Evolutionary conservation across 2,113 vertebrate species (phyloP), one percentile per base, ranked within the genome.

Genomic region (Xiphophorus maculatus): DNA sequence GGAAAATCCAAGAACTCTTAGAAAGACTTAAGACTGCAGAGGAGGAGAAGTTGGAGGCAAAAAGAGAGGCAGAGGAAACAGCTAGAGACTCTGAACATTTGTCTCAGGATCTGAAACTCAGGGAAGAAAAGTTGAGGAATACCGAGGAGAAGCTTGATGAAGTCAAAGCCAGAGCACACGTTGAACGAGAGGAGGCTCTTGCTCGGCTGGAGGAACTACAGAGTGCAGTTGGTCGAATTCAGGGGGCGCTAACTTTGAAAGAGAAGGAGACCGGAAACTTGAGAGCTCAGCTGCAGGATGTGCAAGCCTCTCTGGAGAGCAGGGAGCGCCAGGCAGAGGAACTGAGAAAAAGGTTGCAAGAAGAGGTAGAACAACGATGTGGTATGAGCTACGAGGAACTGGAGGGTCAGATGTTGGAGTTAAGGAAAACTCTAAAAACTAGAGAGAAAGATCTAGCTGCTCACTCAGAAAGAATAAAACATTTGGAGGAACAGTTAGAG

Each of bases 201-300:
- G 79, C 48, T 8, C 84, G 87, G 44, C 75, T 95, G 77, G 96
- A 96, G 87, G 93, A 84, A 9, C 87, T 94, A 68, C 90, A 92
- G 48, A 83, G 81, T 15, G 94, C 94, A 19, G 81, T 92, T 0
- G 90, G 92, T 42, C 89, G 80, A 0, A 94, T 96, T 81, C 93
- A 92, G 80, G 93, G 95, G 19, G 93, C 93, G 1, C 82, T 96
- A 29, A 90, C 89, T 1, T 61, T 88, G 68, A 96, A 96, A 91
- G 95, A 93, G 75, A 92, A 95, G 77, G 96, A 97, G 83, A 74
- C 93, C 0, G 85, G 92, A 70, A 95, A 96, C 87, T 91, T 97
- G 29, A 93, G 91, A 72, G 92, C 81, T 35, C 96, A 96, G 89
- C 92, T 97, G 37, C 95, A 91, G 74, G 94, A 94, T 73, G 87